A percentile compares a stretch with the other conserved stretches of the same genome.
These are phyloP conservation scores for Pocillopora meandrina DNA, from an alignment of 92 coral and sea anemone species.

Conservation along the genomic window DNA sequence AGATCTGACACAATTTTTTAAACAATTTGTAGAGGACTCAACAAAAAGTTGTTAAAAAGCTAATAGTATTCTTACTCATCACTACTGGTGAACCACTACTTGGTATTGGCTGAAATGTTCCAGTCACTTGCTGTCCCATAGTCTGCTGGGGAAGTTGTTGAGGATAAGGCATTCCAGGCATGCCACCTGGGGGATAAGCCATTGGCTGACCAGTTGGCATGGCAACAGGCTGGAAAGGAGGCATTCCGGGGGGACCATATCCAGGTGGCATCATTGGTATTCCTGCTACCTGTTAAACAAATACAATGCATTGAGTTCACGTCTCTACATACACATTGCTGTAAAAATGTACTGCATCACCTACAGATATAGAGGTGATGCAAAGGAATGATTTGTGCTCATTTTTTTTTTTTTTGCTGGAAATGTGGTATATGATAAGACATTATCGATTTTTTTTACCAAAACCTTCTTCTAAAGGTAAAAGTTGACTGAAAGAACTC, in stretches of 20 bases:
- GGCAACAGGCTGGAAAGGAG: slow-evolving; percentile 72
- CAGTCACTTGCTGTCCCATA: slow-evolving; percentile 56
- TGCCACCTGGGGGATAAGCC: slow-evolving; percentile 52
- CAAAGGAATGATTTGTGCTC: background rate
- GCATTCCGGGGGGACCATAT: slow-evolving; percentile 65
- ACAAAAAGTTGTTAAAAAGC: background rate
- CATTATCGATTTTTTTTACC: no score
- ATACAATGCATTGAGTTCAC: background rate
- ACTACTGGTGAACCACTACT: slow-evolving; percentile 53
- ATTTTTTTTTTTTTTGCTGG: no score
- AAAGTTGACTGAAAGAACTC: no score
- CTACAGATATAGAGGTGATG: background rate
- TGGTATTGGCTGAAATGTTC: slow-evolving; percentile 58
- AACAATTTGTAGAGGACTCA: no score
- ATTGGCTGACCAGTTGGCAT: slow-evolving; percentile 71
- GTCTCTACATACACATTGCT: no score
- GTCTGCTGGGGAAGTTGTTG: slow-evolving; percentile 48
- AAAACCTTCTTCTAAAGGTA: no score
- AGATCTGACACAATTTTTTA: no score
- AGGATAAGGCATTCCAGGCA: slow-evolving; percentile 78
- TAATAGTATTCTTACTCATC: slow-evolving; percentile 46
- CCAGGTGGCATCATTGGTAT: slow-evolving; percentile 77
- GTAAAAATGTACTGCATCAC: no score
- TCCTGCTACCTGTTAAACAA: slow-evolving; percentile 56
- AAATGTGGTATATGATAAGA: no score